A percentile compares a stretch with the other conserved stretches of the same genome.
Evolutionary conservation across 2,797 vertebrate genomes (phyloP).

Genomic region (Phylloscopus collybita): DNA sequence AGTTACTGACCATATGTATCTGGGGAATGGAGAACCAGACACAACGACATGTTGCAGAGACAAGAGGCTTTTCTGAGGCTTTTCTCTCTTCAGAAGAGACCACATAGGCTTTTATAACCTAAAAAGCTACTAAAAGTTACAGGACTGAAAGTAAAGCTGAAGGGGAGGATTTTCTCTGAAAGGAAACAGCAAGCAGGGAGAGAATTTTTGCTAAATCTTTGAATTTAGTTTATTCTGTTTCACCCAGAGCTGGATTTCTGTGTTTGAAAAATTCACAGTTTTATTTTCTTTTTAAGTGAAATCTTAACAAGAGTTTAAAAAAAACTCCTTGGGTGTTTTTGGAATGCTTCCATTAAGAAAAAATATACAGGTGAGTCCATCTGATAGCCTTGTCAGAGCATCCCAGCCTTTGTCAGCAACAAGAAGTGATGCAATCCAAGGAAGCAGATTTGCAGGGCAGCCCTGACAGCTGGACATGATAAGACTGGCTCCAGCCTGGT

Average conservation of each 20-base stretch:
- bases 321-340: neutral
- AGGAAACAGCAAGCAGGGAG: neutral
- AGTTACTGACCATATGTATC: neutral
- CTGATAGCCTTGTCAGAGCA: neutral
- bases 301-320: neutral
- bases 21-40: neutral
- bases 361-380: neutral
- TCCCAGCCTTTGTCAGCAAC: neutral
- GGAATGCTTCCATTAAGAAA: neutral
- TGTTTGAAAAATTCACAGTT: neutral
- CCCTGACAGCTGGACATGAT: neutral
- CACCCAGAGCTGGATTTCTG: neutral
- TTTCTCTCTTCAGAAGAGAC: neutral
- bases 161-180: neutral
- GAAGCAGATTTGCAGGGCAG: neutral
- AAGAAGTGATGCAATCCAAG: neutral
- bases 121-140: neutral
- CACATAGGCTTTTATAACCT: neutral
- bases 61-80: neutral
- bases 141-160: neutral
- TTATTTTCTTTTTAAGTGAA: neutral
- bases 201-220: neutral
- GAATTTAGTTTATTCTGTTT: neutral
- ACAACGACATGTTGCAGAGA: neutral
- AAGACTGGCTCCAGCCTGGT: neutral